phyloP scores from a whole-genome alignment of 2,888 invertebrate species.

The Ophioninae sp. region DNA sequence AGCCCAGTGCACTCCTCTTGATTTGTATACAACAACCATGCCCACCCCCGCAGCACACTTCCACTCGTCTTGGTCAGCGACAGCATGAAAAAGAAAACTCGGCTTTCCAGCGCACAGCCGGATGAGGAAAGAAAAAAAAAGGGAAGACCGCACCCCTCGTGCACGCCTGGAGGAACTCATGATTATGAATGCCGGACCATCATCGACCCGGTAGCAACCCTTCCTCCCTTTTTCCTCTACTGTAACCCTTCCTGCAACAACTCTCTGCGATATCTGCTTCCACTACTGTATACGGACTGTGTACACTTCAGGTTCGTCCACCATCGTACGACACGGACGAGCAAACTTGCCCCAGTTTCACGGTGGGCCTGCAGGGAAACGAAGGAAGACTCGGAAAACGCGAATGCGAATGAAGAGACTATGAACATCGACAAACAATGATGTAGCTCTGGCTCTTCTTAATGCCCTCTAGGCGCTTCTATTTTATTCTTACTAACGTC shows the following conservation, averaged over 20 bases:
- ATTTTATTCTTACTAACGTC: conserved; percentile 25
- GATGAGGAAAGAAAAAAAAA: conserved; percentile 40
- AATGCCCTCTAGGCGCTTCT: conserved; percentile 42
- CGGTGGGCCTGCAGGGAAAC: conserved; percentile 36
- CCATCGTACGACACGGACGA: conserved; percentile 61
- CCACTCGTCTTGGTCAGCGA: conserved; percentile 53
- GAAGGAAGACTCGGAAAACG: conserved; percentile 51
- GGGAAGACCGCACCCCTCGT: conserved; percentile 62
- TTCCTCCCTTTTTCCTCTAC: conserved; percentile 49
- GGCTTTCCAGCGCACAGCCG: conserved; percentile 28
- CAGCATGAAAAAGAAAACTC: conserved; percentile 38
- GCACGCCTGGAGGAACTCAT: conserved; percentile 59
- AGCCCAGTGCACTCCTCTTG: conserved; percentile 25
- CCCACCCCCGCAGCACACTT: conserved; percentile 14
- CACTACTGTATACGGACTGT: conserved; percentile 22
- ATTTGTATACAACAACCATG: conserved; percentile 30
- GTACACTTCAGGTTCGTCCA: conserved; percentile 47
- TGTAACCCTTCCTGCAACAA: conserved; percentile 21
- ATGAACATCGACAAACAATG: conserved; percentile 59
- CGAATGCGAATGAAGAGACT: conserved; percentile 43
- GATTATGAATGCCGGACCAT: conserved; percentile 71
- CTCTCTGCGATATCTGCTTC: conserved; percentile 19
- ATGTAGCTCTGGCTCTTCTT: conserved; percentile 25
- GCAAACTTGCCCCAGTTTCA: conserved; percentile 72
- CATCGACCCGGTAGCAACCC: conserved; percentile 67